A percentile compares a stretch with the other conserved stretches of the same genome.
Evolutionary conservation across 2,113 vertebrate genomes (phyloP).

Genomic region (Percopsis transmontana): DNA sequence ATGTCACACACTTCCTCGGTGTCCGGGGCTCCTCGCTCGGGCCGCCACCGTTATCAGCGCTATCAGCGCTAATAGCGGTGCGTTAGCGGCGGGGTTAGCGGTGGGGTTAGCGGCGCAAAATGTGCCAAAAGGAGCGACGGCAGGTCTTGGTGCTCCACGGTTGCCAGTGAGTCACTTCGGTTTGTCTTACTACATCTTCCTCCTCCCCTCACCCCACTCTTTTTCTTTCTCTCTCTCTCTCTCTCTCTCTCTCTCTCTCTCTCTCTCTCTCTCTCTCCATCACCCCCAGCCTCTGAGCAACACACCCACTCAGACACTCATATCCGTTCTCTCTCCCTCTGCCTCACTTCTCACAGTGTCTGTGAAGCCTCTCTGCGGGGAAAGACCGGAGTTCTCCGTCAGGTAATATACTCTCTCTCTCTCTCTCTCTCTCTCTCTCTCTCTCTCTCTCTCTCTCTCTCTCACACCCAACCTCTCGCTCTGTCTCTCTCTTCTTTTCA

Average conservation of each 20-base stretch:
- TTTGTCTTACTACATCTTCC: slow-evolving; percentile 5
- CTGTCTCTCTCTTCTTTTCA: slow-evolving; percentile 11
- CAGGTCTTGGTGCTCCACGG: too few relatives aligned
- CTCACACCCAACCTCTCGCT: slow-evolving; percentile 12
- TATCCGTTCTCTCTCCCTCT: slow-evolving; percentile 72
- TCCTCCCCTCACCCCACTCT: slow-evolving; percentile 24
- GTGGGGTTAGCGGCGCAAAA: too few relatives aligned
- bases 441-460: slow-evolving; percentile 20
- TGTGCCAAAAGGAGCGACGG: background rate
- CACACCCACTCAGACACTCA: slow-evolving; percentile 77
- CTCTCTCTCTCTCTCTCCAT: slow-evolving; percentile 49
- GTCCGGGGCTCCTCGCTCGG: too few relatives aligned
- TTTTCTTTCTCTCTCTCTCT: slow-evolving; percentile 51
- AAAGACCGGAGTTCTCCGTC: slow-evolving; percentile 73
- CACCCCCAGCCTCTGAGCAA: slow-evolving; percentile 55
- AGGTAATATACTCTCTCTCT: slow-evolving; percentile 66
- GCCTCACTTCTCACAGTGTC: slow-evolving; percentile 69
- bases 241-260: slow-evolving; percentile 41
- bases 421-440: slow-evolving; percentile 17
- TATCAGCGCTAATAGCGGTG: too few relatives aligned
- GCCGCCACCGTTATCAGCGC: too few relatives aligned
- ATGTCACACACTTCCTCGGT: background rate
- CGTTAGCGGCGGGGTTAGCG: too few relatives aligned
- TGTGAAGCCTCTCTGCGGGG: slow-evolving; percentile 71
- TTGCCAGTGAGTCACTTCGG: too few relatives aligned